These are phyloP conservation scores for Iguana delicatissima DNA, from an alignment of 2,797 vertebrate genomes.

Conservation along the genomic window DNA sequence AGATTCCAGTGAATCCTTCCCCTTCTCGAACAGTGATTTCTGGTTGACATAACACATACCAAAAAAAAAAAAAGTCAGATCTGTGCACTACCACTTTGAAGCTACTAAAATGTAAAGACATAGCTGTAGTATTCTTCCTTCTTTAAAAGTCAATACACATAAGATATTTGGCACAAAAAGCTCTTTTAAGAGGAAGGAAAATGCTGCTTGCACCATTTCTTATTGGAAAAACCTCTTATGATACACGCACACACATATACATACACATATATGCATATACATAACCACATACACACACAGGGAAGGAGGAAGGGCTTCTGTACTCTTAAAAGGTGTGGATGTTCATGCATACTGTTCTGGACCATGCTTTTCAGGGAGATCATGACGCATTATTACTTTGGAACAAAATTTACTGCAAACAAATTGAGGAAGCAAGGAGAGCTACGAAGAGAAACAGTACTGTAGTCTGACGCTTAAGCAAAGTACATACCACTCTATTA, in stretches of 20 bases:
- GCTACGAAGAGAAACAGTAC: background rate
- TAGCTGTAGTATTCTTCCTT: no score
- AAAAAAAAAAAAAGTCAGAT: background rate
- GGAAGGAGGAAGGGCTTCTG: no score
- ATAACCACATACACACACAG: no score
- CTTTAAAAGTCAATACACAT: background rate
- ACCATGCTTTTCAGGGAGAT: background rate
- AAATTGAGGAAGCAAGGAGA: background rate
- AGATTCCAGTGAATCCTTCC: conserved; percentile 94
- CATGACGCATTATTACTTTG: background rate
- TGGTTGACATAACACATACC: conserved; percentile 59
- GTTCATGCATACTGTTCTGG: background rate
- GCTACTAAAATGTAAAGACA: background rate
- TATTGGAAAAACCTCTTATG: background rate
- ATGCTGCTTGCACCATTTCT: background rate
- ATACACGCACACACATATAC: no score
- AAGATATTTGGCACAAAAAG: background rate
- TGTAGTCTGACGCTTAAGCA: background rate
- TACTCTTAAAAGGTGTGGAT: background rate
- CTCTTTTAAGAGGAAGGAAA: background rate
- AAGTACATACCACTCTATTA: conserved; percentile 91
- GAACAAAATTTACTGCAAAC: background rate
- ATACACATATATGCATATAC: no score
- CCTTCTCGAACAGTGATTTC: conserved; percentile 96
- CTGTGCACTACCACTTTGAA: background rate